Base-by-base conservation (phyloP, 1,140 invertebrate species). In the Idris sp. region DNA sequence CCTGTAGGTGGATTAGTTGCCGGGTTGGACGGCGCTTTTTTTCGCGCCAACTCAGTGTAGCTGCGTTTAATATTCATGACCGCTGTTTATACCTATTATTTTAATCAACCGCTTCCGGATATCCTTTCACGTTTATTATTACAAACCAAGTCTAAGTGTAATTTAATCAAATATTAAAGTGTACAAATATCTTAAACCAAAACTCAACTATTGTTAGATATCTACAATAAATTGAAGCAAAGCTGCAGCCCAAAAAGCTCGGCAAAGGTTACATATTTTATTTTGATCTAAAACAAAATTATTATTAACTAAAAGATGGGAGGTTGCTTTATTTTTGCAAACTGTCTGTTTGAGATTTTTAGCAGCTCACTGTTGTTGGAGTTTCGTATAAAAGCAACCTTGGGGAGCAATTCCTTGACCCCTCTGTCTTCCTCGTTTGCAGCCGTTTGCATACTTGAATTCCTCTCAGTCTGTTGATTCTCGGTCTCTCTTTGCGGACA, bases 361-460 rank as follows among this genome's bases (percentile, higher is more conserved):
- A 44, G 13, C n/a, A n/a, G n/a, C n/a, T n/a, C n/a, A n/a, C n/a
- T n/a, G n/a, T n/a, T n/a, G n/a, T n/a, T n/a, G n/a, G n/a, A n/a
- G n/a, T n/a, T n/a, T n/a, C n/a, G 64, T 72, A 67, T 68, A 72
- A 76, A 77, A 73, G 64, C 53, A 72, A 67, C 67, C 74, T 48
- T 25, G 28, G 74, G 67, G 74, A 72, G 54, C 56, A 49, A 76
- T 69, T 64, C 7, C 54, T 30, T 33, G 49, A 58, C 40, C 59
- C 53, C 28, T 16, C 40, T 67, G n/a, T 62, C 61, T 36, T 25
- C 51, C 36, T 61, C 49, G 62, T 59, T 56, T 46, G 13, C 53
- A 30, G 31, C 58, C 31, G 69, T 71, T 69, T 72, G 56, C 72
- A 59, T 65, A 64, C 40, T 65, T 14, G 43, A 67, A 67, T 64